These are phyloP conservation scores for Latrodectus elegans DNA, from an alignment of 2,888 invertebrate species.

Conservation along the genomic window DNA sequence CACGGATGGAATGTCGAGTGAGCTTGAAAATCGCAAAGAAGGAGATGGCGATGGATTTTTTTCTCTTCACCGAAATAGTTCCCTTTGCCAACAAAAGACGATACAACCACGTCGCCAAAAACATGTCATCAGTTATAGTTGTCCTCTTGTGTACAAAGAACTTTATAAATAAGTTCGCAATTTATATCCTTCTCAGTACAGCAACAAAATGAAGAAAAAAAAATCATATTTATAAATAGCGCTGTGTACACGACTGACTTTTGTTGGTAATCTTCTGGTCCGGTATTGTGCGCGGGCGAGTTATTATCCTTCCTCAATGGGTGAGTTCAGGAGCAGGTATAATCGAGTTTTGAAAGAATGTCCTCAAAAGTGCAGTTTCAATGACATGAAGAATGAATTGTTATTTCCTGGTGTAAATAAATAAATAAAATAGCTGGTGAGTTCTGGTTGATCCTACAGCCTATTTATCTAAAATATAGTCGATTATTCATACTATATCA, in stretches of 20 bases:
- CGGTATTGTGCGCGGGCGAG: neutral
- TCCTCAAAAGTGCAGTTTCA: neutral
- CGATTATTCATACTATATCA: too few species aligned
- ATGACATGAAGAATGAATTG: too few species aligned
- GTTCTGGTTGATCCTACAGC: too few species aligned
- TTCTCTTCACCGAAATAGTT: neutral
- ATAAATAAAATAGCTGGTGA: too few species aligned
- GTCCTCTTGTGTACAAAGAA: neutral
- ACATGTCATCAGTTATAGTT: neutral
- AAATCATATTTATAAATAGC: too few species aligned
- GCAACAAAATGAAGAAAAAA: neutral
- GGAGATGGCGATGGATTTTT: neutral
- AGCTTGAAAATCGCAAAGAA: neutral
- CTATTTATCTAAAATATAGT: too few species aligned
- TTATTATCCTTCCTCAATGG: neutral
- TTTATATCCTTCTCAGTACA: neutral
- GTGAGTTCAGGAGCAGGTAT: neutral
- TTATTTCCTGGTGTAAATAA: too few species aligned
- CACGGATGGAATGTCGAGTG: slow-evolving; percentile 21
- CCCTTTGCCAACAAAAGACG: neutral
- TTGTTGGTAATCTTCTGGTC: neutral
- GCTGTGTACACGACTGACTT: neutral
- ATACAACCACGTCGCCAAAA: neutral
- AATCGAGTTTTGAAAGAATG: slow-evolving; percentile 2
- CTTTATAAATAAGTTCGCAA: slow-evolving; percentile 1